Percentiles rank a stretch among this genome's conserved stretches.
Evolutionary conservation across 2,113 vertebrate species (phyloP).

Genomic region (Ranitomeya imitator): DNA sequence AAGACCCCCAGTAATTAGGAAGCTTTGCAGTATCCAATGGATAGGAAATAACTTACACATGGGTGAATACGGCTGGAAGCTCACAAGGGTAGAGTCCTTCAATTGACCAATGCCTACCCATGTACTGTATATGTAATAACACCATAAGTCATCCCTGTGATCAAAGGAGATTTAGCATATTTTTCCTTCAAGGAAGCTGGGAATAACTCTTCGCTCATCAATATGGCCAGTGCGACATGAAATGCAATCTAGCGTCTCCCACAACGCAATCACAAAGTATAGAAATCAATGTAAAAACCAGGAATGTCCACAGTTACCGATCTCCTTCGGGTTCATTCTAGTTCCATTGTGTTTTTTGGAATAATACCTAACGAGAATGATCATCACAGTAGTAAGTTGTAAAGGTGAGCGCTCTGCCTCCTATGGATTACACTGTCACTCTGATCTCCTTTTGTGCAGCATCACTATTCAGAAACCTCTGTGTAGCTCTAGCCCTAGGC

Average conservation of each 20-base stretch:
- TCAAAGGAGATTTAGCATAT: too few species aligned
- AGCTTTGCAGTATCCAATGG: too few species aligned
- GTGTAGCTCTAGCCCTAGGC: slow-evolving; percentile 72
- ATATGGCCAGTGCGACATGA: background rate
- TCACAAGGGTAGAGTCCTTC: too few species aligned
- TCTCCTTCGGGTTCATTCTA: background rate
- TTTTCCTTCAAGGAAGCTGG: too few species aligned
- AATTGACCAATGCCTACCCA: too few species aligned
- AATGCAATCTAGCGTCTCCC: background rate
- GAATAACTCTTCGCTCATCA: background rate
- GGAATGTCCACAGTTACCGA: background rate
- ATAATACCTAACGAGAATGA: background rate
- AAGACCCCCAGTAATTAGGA: too few species aligned
- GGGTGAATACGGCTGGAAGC: too few species aligned
- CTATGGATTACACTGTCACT: slow-evolving; percentile 63
- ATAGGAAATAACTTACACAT: too few species aligned
- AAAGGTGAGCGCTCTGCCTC: background rate
- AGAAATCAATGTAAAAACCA: background rate
- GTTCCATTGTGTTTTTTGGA: background rate
- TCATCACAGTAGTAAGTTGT: background rate
- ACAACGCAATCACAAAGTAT: background rate
- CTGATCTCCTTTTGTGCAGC: slow-evolving; percentile 80
- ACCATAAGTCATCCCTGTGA: too few species aligned
- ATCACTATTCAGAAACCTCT: slow-evolving; percentile 70
- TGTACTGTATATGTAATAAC: too few species aligned